Conservation (phyloP, 2,797 vertebrate species). For the Iguana delicatissima region DNA sequence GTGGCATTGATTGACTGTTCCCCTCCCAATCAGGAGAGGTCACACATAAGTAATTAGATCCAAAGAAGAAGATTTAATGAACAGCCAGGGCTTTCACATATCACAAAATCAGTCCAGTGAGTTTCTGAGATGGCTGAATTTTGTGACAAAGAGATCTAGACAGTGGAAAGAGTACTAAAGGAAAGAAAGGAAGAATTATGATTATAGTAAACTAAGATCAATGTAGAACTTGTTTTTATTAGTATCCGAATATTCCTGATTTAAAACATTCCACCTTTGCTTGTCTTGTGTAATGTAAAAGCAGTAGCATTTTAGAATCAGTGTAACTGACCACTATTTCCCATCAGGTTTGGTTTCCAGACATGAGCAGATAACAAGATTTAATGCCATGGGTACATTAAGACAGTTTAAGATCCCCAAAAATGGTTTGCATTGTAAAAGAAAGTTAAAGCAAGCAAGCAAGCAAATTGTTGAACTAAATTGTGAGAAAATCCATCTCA, state of each 20-base stretch:
- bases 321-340: neutral
- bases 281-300: neutral
- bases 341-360: neutral
- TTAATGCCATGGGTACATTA: neutral
- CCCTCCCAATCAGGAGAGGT: neutral
- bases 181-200: neutral
- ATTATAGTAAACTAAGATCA: neutral
- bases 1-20: neutral
- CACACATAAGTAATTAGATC: neutral
- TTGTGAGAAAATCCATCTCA: constrained; percentile 50
- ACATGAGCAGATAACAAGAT: neutral
- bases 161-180: neutral
- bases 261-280: neutral
- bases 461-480: neutral
- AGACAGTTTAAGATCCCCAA: neutral
- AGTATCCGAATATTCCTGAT: neutral
- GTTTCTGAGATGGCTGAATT: neutral
- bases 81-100: neutral
- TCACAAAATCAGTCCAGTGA: neutral
- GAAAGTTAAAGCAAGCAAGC: neutral
- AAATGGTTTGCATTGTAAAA: neutral
- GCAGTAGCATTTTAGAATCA: neutral
- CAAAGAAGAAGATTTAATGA: neutral
- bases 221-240: neutral
- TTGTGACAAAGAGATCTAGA: neutral